phyloP scores from a whole-genome alignment of 92 coral and sea anemone species.

The Paragorgia papillata region DNA sequence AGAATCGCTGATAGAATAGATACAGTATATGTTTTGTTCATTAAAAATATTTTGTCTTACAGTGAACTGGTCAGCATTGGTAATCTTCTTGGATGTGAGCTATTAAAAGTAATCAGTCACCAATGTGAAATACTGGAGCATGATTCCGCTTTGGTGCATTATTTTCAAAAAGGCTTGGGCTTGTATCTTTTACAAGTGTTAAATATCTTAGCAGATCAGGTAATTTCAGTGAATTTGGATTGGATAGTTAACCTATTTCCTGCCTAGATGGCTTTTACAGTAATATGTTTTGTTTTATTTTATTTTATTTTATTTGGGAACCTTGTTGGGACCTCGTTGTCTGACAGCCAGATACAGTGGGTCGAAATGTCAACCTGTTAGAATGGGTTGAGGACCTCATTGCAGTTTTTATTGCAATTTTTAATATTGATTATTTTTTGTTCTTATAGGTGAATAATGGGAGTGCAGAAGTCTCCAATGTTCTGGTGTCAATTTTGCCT shows the following conservation, averaged over 20 bases:
- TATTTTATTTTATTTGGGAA: too few species aligned
- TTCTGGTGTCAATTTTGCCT: constrained; percentile 21
- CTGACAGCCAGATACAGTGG: too few species aligned
- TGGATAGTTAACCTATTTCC: not conserved
- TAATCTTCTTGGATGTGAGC: constrained; percentile 30
- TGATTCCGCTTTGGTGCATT: constrained; percentile 13
- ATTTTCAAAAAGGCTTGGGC: constrained; percentile 26
- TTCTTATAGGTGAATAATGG: constrained; percentile 12
- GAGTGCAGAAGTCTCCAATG: constrained; percentile 32
- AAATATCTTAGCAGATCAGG: constrained; percentile 27
- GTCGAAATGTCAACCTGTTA: too few species aligned
- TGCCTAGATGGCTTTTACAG: not conserved
- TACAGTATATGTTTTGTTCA: too few species aligned
- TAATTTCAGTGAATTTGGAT: not conserved
- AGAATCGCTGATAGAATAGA: too few species aligned
- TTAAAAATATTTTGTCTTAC: too few species aligned
- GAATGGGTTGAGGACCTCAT: too few species aligned
- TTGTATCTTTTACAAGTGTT: constrained; percentile 17
- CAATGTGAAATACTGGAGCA: constrained; percentile 34
- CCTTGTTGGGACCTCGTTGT: too few species aligned
- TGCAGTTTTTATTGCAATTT: too few species aligned
- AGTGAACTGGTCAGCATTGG: constrained; percentile 32
- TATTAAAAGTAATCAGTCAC: constrained; percentile 29
- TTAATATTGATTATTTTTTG: not conserved
- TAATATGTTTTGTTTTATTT: too few species aligned